Base-by-base conservation (phyloP, 1,140 invertebrate species). In the Aporrectodea caliginosa region DNA sequence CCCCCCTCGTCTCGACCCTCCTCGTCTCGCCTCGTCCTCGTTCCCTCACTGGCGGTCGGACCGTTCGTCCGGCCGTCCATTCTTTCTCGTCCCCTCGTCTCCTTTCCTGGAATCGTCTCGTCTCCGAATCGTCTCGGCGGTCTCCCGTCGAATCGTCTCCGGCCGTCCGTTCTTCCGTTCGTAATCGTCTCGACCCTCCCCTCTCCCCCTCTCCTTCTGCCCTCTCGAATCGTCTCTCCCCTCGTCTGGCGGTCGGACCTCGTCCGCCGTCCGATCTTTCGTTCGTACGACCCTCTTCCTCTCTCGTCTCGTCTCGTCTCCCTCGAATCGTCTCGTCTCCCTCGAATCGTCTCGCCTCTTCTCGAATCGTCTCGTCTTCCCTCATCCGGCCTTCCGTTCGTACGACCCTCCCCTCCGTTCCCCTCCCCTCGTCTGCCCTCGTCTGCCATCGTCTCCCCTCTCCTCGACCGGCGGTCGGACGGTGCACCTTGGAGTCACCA, bases 271-370 rank as follows among this genome's bases (percentile, higher is more conserved):
- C n/a, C 68, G n/a, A n/a, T n/a, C n/a, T n/a, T n/a, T n/a, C n/a
- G n/a, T n/a, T n/a, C n/a, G n/a, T n/a, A n/a, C n/a, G n/a, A n/a
- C n/a, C n/a, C n/a, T n/a, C n/a, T n/a, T n/a, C n/a, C n/a, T n/a
- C n/a, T 69, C 68, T 69, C 68, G 68, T 69, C 68, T 69, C 68
- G 68, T 69, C 68, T 69, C 68, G 68, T 69, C 68, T 69, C 68
- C 16, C 68, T 69, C 68, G 68, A 16, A 16, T 69, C 68, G 68
- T 69, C 68, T 69, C 68, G 68, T 69, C 68, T 69, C 68, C n/a
- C n/a, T n/a, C n/a, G n/a, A n/a, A n/a, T 69, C 68, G 68, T 69
- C 68, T 69, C 68, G 68, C n/a, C 68, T 69, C 68, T 16, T 69
- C 68, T 69, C 68, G 68, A 16, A 16, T 69, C 68, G 68, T 69